These are phyloP conservation scores for Caretta caretta DNA, from an alignment of 2,113 vertebrate species.

Conservation along the genomic window DNA sequence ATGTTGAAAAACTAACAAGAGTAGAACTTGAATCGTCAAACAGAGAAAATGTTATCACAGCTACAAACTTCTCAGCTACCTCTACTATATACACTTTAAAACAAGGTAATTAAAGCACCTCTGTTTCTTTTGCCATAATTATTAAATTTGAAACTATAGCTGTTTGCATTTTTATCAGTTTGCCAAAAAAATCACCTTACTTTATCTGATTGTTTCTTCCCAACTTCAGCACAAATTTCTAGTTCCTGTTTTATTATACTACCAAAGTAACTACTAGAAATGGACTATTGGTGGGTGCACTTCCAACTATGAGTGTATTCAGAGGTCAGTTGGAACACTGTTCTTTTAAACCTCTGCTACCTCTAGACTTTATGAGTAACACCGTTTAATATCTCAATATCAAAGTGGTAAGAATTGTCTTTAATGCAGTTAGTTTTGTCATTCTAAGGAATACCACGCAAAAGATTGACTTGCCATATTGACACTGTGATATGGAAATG, in stretches of 20 bases:
- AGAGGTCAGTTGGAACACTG: not conserved
- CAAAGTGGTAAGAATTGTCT: not conserved
- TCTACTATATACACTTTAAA: slow-evolving; percentile 93
- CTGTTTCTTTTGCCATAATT: not conserved
- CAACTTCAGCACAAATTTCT: not conserved
- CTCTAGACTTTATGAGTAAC: not conserved
- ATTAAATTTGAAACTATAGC: not conserved
- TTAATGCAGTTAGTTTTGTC: not conserved
- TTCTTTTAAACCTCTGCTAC: not conserved
- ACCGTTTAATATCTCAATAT: not conserved
- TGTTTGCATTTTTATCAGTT: not conserved
- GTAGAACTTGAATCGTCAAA: slow-evolving; percentile 92
- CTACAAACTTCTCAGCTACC: slow-evolving; percentile 94
- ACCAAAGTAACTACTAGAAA: not conserved
- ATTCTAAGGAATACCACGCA: not conserved
- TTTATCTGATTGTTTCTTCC: slow-evolving; percentile 10
- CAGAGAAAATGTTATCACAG: slow-evolving; percentile 91
- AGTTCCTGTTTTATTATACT: not conserved
- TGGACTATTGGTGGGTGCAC: not conserved
- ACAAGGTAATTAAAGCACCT: slow-evolving; percentile 85
- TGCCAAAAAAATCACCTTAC: not conserved
- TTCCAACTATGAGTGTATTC: not conserved
- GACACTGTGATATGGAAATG: not conserved
- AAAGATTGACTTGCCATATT: not conserved
- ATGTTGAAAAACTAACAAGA: slow-evolving; percentile 90